Base-by-base conservation (phyloP, 1,140 invertebrate genomes). In the Mactra quadrangularis region DNA sequence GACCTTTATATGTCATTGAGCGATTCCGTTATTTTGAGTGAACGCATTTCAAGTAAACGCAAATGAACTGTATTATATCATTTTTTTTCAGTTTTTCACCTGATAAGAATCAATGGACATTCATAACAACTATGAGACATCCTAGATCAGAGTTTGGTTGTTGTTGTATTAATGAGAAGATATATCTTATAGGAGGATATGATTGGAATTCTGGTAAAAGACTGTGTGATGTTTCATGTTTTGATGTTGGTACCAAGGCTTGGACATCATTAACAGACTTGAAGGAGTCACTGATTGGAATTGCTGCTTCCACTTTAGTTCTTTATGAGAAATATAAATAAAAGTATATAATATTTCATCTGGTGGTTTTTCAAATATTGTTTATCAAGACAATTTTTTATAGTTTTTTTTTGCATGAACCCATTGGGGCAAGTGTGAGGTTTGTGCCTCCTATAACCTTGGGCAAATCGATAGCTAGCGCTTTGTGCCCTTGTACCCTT, bases 91-190 rank as follows among this genome's bases (percentile, higher is more conserved):
- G 74, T 25, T 82, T 38, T 35, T 93, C 94, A 59, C 93, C 94
- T 2, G 88, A 93, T 0, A 88, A 93, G 25, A 93, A 94, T 84
- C 88, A 89, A 15, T 94, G 94, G 94, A 92, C 93, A 15, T 92
- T 93, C 85, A 89, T 94, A 87, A 92, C 92, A 19, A 86, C 90
- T 0, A 94, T 95, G 93, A 86, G 88, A 15, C 88, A 90, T 13
- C 92, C 94, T 19, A 85, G 94, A 3, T 83, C 88, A 25, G 87
- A 88, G 55, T 85, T 84, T 71, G 88, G 87, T 7, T 84, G 84
- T 64, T 27, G 41, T 27, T 41, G 70, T 0, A 25, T 87, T 1
- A 75, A 72, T 1, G 71, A 85, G 29, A 83, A 85, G 38, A 82
- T 89, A 4, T 89, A 84, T 53, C 59, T 89, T 19, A 38, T 78